Percentiles rank a stretch among this genome's conserved stretches.
These are phyloP conservation scores for Mesaphorura yosii DNA, from an alignment of 1,140 invertebrate genomes.

Conservation along the genomic window DNA sequence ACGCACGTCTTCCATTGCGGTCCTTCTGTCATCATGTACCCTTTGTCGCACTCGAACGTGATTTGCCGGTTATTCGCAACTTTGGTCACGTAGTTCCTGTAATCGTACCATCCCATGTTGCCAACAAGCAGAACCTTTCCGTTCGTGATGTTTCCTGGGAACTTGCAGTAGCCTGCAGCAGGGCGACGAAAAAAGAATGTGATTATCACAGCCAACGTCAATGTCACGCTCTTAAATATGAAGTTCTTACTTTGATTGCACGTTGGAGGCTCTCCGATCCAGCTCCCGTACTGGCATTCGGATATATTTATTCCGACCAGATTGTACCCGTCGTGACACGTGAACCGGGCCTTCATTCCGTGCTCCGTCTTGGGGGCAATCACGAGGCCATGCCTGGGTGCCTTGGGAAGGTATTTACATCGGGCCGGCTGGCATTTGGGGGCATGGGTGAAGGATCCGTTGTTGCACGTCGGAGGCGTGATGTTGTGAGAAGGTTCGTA, in stretches of 20 bases:
- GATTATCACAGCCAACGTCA: too few relatives aligned
- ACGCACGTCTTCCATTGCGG: conserved; percentile 87
- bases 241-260: conserved; percentile 76
- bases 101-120: conserved; percentile 94
- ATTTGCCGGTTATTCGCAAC: conserved; percentile 87
- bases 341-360: conserved; percentile 79
- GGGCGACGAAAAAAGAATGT: conserved; percentile 27
- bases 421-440: conserved; percentile 76
- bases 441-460: conserved; percentile 90
- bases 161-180: conserved; percentile 79
- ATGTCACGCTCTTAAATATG: conserved; percentile 9
- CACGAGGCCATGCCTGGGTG: conserved; percentile 83
- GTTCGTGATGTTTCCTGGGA: conserved; percentile 78
- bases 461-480: conserved; percentile 70
- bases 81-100: conserved; percentile 86
- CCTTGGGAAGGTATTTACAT: conserved; percentile 76
- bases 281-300: conserved; percentile 82
- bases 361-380: conserved; percentile 92
- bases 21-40: conserved; percentile 37
- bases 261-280: conserved; percentile 68
- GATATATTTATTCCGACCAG: conserved; percentile 58
- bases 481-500: conserved; percentile 64
- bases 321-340: conserved; percentile 81
- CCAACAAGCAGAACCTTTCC: conserved; percentile 88
- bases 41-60: conserved; percentile 86